Conservation (phyloP, 2,888 invertebrate species). For the Dolichopus griseipennis region DNA sequence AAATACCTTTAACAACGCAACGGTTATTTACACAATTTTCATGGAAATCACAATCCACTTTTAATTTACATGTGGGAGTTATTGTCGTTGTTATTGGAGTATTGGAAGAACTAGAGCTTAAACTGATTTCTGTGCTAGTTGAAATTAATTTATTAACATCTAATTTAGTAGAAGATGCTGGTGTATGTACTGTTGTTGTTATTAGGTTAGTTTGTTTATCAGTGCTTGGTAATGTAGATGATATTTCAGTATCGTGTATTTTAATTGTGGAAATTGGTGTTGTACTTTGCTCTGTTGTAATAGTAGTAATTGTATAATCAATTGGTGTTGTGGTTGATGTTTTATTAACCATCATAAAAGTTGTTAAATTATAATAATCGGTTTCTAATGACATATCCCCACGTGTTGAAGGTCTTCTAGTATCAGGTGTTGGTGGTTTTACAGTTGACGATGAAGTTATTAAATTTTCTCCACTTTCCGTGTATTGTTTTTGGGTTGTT, state of each 20-base stretch:
- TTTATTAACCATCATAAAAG: constrained; percentile 22
- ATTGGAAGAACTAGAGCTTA: constrained; percentile 18
- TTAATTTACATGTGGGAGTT: constrained; percentile 47
- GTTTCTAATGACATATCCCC: constrained; percentile 39
- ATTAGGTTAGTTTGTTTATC: constrained; percentile 21
- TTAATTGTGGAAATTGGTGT: constrained; percentile 22
- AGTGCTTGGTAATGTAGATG: constrained; percentile 17
- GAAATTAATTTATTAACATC: constrained; percentile 19
- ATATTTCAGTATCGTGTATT: constrained; percentile 23
- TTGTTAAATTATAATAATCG: constrained; percentile 28
- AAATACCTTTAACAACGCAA: constrained; percentile 43
- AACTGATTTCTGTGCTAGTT: constrained; percentile 19
- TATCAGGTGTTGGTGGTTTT: constrained; percentile 31
- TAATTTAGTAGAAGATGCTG: constrained; percentile 19
- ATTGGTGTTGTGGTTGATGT: constrained; percentile 25
- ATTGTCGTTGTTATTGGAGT: constrained; percentile 25
- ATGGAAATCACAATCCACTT: constrained; percentile 52
- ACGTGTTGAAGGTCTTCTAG: constrained; percentile 32
- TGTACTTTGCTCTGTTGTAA: constrained; percentile 30
- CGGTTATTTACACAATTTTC: constrained; percentile 52
- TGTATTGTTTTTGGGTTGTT: constrained; percentile 11
- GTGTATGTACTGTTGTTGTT: constrained; percentile 20
- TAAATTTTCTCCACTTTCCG: constrained; percentile 24
- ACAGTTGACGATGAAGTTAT: constrained; percentile 27
- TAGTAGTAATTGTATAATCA: constrained; percentile 24